Evolutionary conservation across 1,140 invertebrate genomes (phyloP), one percentile per base, ranked within the genome.

Genomic region (Hycleus phaleratus): DNA sequence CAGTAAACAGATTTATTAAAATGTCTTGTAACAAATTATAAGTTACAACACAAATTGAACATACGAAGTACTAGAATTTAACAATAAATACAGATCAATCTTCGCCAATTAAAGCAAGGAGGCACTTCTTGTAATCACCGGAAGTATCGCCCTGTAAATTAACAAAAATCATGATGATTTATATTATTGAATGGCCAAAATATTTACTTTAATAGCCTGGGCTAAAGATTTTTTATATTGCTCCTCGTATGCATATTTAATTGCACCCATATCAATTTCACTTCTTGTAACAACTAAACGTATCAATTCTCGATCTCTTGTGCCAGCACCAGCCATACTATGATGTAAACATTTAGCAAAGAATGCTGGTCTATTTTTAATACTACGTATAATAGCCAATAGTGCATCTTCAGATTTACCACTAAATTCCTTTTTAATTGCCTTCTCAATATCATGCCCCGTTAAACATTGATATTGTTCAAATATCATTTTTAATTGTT

Each of bases 301-400:
- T 58, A 95, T 93, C 46, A 97, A 77, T 60, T 88, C 87, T 2
- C 84, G 81, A 68, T 96, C 93, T 63, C 86, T 85, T 0, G 93
- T 96, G 56, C 92, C 91, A 59, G 89, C 72, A 32, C 90, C 91
- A 56, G 64, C 85, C 89, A 98, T 95, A 4, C 90, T 85, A 66
- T 89, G 85, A 71, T 96, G 85, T 7, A 97, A 76, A 48, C 85
- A 82, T 66, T 94, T 85, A 3, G 94, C 94, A 77, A 95, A 97
- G 75, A 91, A 97, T 32, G 82, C 80, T 6, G 88, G 84, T 70
- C 90, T 87, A 70, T 95, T 91, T 66, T 85, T 82, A 0, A 90
- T 86, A 66, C 86, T 88, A 74, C 86, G 87, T 11, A 91, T 85
- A 62, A 87, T 79, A 50, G 84, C 83, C 44, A 86, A 69, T 26